Conservation (phyloP, 2,797 vertebrate genomes). For the Diceros bicornis region DNA sequence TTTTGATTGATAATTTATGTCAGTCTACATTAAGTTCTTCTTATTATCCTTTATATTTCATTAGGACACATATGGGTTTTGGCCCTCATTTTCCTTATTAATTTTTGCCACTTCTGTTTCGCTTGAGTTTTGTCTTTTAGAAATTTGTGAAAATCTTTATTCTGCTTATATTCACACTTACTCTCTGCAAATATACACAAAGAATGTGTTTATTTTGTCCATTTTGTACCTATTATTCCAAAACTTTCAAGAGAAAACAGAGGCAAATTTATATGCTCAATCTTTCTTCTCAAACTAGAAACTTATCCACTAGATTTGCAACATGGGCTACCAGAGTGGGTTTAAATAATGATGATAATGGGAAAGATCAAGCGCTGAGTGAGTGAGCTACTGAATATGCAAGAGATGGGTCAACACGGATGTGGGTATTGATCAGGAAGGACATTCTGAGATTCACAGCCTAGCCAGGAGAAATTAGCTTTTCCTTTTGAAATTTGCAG, state of each 20-base stretch:
- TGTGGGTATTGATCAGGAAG: neutral
- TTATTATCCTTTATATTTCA: neutral
- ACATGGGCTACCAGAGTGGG: neutral
- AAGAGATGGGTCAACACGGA: neutral
- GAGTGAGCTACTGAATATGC: neutral
- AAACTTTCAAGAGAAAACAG: neutral
- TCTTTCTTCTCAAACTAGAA: neutral
- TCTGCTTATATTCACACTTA: neutral
- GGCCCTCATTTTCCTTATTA: neutral
- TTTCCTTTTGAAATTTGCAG: neutral
- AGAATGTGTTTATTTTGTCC: neutral
- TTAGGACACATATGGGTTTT: neutral
- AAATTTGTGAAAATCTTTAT: neutral
- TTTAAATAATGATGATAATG: neutral
- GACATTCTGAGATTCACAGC: neutral
- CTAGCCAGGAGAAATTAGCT: neutral
- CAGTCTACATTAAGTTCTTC: neutral
- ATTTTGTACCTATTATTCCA: neutral
- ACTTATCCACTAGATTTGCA: neutral
- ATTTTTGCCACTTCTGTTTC: neutral
- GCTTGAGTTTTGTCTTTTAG: neutral
- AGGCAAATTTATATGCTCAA: neutral
- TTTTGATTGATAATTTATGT: neutral
- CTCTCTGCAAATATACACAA: neutral
- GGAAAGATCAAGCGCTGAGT: neutral